Evolutionary conservation across 2,888 invertebrate genomes (phyloP).

Genomic region (Hirtodrosophila alboralis): DNA sequence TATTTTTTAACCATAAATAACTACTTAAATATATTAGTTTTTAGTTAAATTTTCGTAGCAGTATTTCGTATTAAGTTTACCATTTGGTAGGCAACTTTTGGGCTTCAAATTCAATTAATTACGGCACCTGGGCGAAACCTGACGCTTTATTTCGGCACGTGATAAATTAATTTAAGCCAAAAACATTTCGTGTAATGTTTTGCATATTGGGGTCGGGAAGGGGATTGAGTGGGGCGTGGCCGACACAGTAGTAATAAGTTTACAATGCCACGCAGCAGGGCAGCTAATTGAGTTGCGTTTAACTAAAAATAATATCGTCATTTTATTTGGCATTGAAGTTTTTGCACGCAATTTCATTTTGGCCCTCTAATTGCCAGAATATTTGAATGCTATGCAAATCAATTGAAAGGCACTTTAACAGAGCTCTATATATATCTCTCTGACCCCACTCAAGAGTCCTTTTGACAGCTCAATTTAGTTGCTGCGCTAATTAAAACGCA

Average conservation of each 20-base stretch:
- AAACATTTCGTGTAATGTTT: slow-evolving; percentile 50
- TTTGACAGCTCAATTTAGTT: slow-evolving; percentile 66
- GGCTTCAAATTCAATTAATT: slow-evolving; percentile 68
- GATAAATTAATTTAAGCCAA: slow-evolving; percentile 72
- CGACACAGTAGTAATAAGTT: slow-evolving; percentile 42
- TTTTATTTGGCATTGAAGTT: slow-evolving; percentile 51
- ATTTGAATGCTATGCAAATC: slow-evolving; percentile 43
- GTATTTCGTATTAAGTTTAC: slow-evolving; percentile 33
- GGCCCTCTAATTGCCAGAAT: slow-evolving; percentile 40
- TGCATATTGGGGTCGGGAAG: slow-evolving; percentile 38
- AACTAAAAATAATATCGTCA: slow-evolving; percentile 47
- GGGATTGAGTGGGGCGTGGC: slow-evolving; percentile 30
- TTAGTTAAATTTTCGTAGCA: slow-evolving; percentile 9
- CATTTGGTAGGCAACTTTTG: slow-evolving; percentile 31
- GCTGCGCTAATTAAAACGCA: slow-evolving; percentile 61
- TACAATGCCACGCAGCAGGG: slow-evolving; percentile 45
- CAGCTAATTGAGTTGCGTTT: slow-evolving; percentile 65
- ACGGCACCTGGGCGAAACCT: slow-evolving; percentile 41
- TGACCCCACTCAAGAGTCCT: slow-evolving; percentile 50
- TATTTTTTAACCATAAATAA: too few relatives aligned
- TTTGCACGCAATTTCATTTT: slow-evolving; percentile 52
- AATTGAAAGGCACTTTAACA: slow-evolving; percentile 31
- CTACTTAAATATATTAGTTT: slow-evolving; percentile 13
- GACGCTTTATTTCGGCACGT: slow-evolving; percentile 70
- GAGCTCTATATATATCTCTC: slow-evolving; percentile 8